These are phyloP conservation scores for Kryphioiulus occultus DNA, from an alignment of 2,888 invertebrate genomes.

Conservation along the genomic window DNA sequence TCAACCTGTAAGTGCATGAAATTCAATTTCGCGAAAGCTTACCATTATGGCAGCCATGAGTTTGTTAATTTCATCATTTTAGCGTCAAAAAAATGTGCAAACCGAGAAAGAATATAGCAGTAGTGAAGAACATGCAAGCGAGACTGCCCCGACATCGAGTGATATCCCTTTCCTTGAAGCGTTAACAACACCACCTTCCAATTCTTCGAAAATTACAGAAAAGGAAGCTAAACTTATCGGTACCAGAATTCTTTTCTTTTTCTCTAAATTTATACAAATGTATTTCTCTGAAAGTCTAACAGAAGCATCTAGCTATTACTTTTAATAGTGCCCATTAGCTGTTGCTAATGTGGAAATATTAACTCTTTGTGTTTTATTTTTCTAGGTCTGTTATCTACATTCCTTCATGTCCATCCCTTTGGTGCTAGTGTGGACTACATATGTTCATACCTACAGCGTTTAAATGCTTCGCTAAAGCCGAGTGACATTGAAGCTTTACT, in stretches of 20 bases:
- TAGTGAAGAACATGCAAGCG: not conserved
- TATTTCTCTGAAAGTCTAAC: no score
- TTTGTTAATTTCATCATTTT: not conserved
- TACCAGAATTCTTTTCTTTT: conserved; percentile 52
- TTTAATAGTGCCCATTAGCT: not conserved
- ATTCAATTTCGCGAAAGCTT: not conserved
- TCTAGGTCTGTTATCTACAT: conserved; percentile 80
- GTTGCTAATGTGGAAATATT: not conserved
- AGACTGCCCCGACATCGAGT: conserved; percentile 1
- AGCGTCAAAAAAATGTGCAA: not conserved
- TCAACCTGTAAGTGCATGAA: conserved; percentile 44
- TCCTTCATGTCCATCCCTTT: conserved; percentile 90
- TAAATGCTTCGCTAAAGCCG: conserved; percentile 75
- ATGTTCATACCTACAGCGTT: conserved; percentile 86
- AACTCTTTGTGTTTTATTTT: conserved; percentile 37
- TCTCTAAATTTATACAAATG: no score
- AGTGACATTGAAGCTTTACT: conserved; percentile 75
- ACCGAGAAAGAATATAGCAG: not conserved
- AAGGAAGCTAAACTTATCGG: conserved; percentile 60
- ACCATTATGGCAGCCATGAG: not conserved
- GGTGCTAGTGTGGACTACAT: conserved; percentile 91
- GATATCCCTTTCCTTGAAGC: conserved; percentile 9
- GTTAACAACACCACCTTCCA: not conserved
- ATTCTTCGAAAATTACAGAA: conserved; percentile 55
- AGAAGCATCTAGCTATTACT: not conserved